These are phyloP conservation scores for Pluvialis apricaria DNA, from an alignment of 2,113 vertebrate species.

Conservation along the genomic window DNA sequence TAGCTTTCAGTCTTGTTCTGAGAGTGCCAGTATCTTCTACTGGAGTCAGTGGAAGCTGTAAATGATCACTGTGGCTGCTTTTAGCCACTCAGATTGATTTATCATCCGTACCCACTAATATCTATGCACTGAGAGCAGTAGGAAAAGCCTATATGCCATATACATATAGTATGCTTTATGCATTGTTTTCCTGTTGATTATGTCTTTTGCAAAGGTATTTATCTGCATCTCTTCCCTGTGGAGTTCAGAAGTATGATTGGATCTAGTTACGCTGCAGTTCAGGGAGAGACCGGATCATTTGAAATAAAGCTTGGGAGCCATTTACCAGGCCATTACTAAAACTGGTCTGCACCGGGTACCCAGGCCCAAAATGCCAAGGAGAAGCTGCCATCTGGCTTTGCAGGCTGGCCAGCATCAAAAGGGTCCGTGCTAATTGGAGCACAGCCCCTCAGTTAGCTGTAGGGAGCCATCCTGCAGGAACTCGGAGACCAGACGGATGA, in stretches of 20 bases:
- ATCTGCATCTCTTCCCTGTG: neutral
- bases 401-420: slow-evolving; percentile 4
- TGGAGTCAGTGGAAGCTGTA: neutral
- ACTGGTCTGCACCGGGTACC: neutral
- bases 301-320: neutral
- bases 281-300: neutral
- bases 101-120: neutral
- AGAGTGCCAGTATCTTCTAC: neutral
- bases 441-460: slow-evolving; percentile 8
- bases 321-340: neutral
- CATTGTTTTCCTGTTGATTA: neutral
- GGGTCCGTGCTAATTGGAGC: neutral
- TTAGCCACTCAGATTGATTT: neutral
- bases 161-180: neutral
- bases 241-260: neutral
- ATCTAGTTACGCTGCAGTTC: neutral
- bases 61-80: neutral
- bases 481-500: neutral
- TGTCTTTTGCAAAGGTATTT: neutral
- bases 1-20: neutral
- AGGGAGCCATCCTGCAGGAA: slow-evolving; percentile 29
- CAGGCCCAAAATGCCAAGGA: neutral
- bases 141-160: neutral
- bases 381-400: slow-evolving; percentile 37
- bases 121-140: neutral